These are phyloP conservation scores for Cephonodes hylas DNA, from an alignment of 2,888 invertebrate species.

Conservation along the genomic window DNA sequence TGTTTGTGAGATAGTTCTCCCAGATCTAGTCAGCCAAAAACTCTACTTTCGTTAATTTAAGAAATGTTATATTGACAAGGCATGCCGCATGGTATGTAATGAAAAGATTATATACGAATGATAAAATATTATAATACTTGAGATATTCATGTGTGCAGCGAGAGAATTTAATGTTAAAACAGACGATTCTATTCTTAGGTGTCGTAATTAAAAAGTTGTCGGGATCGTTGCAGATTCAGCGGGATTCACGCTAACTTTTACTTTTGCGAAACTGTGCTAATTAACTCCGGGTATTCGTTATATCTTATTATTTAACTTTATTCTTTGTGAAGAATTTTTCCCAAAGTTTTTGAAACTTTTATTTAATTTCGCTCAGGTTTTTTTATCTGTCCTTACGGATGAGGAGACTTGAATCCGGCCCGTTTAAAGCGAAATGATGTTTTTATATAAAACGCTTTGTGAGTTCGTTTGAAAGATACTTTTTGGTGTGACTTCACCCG, in stretches of 20 bases:
- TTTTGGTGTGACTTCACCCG: not conserved
- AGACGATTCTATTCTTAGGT: not conserved
- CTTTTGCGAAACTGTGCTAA: conserved; percentile 35
- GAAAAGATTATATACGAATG: too few species aligned
- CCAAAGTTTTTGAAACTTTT: conserved; percentile 7
- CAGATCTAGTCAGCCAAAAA: too few species aligned
- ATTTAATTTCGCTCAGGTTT: conserved; percentile 6
- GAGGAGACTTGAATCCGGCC: not conserved
- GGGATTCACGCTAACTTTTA: conserved; percentile 23
- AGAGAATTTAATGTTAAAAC: not conserved
- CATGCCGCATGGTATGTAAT: too few species aligned
- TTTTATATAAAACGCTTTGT: not conserved
- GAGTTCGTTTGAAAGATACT: not conserved
- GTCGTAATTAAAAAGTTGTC: conserved; percentile 46
- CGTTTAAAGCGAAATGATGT: not conserved
- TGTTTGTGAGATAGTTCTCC: too few species aligned
- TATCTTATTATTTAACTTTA: conserved; percentile 40
- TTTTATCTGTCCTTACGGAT: conserved; percentile 1
- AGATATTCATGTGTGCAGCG: too few species aligned
- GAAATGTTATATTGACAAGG: too few species aligned
- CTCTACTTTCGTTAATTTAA: too few species aligned
- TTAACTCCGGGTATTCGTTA: conserved; percentile 42
- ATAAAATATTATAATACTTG: too few species aligned
- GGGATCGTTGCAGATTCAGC: conserved; percentile 35
- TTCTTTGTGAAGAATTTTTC: conserved; percentile 17